phyloP scores from a whole-genome alignment of 1,140 invertebrate genomes.

The Arion vulgaris region DNA sequence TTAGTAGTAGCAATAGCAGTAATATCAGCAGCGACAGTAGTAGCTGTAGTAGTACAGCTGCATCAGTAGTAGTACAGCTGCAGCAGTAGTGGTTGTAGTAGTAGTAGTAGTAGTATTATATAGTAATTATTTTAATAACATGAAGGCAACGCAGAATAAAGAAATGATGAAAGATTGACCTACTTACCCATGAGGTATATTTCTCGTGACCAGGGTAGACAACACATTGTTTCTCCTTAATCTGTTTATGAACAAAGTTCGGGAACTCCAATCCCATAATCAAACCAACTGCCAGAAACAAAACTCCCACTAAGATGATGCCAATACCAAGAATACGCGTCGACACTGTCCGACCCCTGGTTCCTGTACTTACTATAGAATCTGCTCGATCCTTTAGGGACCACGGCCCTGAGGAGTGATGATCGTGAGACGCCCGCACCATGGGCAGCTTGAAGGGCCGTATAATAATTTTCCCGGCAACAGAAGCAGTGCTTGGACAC shows the following conservation, averaged over 20 bases:
- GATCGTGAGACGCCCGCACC: constrained; percentile 11
- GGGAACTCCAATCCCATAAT: constrained; percentile 61
- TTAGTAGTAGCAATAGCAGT: not conserved
- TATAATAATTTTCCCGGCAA: not conserved
- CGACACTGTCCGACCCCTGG: constrained; percentile 39
- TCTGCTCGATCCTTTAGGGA: constrained; percentile 28
- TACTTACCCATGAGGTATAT: constrained; percentile 7
- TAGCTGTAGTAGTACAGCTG: not conserved
- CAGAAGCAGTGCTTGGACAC: not conserved
- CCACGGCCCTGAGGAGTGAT: constrained; percentile 17
- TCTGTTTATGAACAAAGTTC: constrained; percentile 48
- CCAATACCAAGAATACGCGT: constrained; percentile 52
- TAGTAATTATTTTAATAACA: not conserved
- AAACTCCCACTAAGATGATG: constrained; percentile 45
- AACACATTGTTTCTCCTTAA: constrained; percentile 49
- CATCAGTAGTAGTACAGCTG: no score
- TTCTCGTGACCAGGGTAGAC: constrained; percentile 8
- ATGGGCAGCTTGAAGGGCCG: not conserved
- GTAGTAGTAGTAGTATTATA: no score
- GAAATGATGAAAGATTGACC: not conserved
- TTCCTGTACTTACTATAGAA: not conserved
- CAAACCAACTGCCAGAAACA: constrained; percentile 52
- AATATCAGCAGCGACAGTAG: not conserved
- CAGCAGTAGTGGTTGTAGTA: no score
- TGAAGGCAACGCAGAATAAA: not conserved